Evolutionary conservation across 2,888 invertebrate species (phyloP).

Genomic region (Mythimna ferrago): DNA sequence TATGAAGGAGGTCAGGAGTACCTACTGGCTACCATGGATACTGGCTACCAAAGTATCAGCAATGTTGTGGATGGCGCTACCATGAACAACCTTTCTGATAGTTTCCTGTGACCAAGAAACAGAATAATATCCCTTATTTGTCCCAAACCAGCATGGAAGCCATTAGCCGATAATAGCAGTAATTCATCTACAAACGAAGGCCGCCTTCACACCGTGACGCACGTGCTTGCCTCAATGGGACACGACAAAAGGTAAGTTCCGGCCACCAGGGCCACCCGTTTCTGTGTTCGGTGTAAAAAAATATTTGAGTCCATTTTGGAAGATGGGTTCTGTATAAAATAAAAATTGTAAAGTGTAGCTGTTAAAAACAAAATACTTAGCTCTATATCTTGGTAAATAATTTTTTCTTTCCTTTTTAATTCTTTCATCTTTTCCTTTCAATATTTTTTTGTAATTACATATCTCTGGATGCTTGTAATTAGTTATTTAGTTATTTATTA

Average conservation of each 20-base stretch:
- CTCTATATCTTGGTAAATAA: no score
- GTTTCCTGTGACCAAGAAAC: not conserved
- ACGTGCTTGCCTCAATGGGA: slow-evolving; percentile 71
- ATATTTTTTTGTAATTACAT: no score
- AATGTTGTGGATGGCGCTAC: not conserved
- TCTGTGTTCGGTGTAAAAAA: slow-evolving; percentile 59
- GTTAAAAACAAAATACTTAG: not conserved
- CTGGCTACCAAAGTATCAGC: no score
- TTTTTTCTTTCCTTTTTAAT: no score
- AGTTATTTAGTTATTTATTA: no score
- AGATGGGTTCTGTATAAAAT: slow-evolving; percentile 50
- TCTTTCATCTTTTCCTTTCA: no score
- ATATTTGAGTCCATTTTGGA: slow-evolving; percentile 12
- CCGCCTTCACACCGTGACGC: slow-evolving; percentile 63
- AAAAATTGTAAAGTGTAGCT: not conserved
- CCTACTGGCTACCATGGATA: not conserved
- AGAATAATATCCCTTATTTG: not conserved
- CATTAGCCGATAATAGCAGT: slow-evolving; percentile 45
- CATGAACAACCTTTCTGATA: not conserved
- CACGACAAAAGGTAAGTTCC: slow-evolving; percentile 71
- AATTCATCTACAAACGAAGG: slow-evolving; percentile 48
- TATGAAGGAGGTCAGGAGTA: not conserved
- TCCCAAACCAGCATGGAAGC: slow-evolving; percentile 5
- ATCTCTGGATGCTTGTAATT: no score
- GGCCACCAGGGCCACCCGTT: slow-evolving; percentile 62